Evolutionary conservation across 2,113 vertebrate species (phyloP).

Genomic region (Alligator sinensis): DNA sequence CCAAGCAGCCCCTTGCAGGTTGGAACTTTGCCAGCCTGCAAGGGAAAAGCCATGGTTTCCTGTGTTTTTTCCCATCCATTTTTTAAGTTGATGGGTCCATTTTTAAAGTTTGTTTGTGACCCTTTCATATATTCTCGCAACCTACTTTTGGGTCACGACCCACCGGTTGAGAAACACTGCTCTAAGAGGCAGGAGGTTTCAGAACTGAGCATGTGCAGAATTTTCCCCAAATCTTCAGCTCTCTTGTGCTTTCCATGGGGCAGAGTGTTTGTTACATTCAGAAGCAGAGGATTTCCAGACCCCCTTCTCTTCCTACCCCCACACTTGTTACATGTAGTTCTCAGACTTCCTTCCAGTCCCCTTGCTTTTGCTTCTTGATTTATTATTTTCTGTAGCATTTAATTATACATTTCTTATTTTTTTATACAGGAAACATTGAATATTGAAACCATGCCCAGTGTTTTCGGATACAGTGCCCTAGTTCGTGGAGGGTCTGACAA

Average conservation of each 20-base stretch:
- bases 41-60: too few relatives aligned
- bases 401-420: not conserved
- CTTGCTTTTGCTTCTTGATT: not conserved
- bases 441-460: rapidly evolving
- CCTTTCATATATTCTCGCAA: too few relatives aligned
- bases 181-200: not conserved
- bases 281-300: not conserved
- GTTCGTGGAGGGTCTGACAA: rapidly evolving
- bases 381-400: not conserved
- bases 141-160: too few relatives aligned
- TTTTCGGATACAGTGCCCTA: rapidly evolving
- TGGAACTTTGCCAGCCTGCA: too few relatives aligned
- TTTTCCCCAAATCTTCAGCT: not conserved
- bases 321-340: not conserved
- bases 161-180: too few relatives aligned
- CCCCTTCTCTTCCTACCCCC: not conserved
- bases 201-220: not conserved
- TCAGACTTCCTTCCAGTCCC: not conserved
- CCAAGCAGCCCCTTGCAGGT: too few relatives aligned
- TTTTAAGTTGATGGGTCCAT: too few relatives aligned
- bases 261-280: not conserved
- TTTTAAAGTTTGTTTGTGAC: too few relatives aligned
- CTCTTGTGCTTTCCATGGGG: not conserved
- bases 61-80: too few relatives aligned
- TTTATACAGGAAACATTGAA: not conserved